Evolutionary conservation across 2,113 vertebrate genomes (phyloP).

Genomic region (Alaudala cheleensis): DNA sequence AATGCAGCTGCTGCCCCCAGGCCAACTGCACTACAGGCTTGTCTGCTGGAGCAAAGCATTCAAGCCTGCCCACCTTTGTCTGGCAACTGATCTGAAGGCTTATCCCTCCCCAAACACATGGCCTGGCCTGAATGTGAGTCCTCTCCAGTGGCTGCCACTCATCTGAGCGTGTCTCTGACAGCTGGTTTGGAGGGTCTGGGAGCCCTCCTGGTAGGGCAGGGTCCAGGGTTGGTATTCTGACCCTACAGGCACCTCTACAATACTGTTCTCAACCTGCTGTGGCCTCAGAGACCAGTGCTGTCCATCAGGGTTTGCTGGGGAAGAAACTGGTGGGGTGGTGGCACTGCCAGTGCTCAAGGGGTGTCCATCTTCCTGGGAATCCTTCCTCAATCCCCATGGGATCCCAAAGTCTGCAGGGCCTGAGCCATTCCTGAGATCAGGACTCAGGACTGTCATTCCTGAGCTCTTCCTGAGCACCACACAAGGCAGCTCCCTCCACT

Average conservation of each 20-base stretch:
- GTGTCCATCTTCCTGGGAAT: background rate
- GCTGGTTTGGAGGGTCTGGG: constrained; percentile 6
- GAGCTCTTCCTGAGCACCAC: background rate
- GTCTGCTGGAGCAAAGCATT: background rate
- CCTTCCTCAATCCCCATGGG: background rate
- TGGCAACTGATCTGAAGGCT: constrained; percentile 32
- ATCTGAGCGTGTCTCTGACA: background rate
- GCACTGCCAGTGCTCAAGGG: background rate
- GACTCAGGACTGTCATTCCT: background rate
- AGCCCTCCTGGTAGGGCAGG: background rate
- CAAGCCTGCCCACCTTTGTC: constrained; percentile 23
- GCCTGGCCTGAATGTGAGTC: background rate
- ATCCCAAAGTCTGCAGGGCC: background rate
- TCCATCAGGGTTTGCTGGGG: background rate
- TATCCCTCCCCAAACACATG: background rate
- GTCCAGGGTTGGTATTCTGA: background rate
- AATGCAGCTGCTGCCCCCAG: constrained; percentile 42
- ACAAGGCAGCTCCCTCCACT: background rate
- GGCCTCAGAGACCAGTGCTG: background rate
- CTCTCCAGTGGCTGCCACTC: background rate
- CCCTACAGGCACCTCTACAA: background rate
- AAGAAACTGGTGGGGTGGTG: background rate
- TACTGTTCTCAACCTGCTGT: background rate
- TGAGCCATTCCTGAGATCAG: background rate
- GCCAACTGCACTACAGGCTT: constrained; percentile 33